Evolutionary conservation across 2,888 invertebrate species (phyloP), one percentile per base, ranked within the genome.

Genomic region (Leptopilina drosophilae): DNA sequence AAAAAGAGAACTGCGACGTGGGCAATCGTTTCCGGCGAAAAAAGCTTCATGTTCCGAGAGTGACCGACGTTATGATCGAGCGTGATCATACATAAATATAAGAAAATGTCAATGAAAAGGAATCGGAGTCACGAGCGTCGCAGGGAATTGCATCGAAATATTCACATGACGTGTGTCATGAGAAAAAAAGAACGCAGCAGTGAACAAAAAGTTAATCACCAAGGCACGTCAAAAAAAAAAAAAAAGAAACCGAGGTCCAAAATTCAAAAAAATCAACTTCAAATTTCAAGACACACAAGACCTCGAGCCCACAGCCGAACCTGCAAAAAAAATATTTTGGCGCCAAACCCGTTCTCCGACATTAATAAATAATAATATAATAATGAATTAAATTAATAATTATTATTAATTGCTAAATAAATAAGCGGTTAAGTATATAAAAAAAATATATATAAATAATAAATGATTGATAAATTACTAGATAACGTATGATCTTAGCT

Each of bases 331-430:
- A 33, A 33, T 33, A 33, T 49, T 88, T 89, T 87, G 87, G 88
- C 89, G 90, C 88, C 88, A 88, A 33, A 88, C 91, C 91, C 91
- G 87, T 90, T 91, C 91, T 90, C 90, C 89, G 89, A 90, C 88
- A 90, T 91, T 90, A 89, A 89, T 90, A 88, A 90, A 86, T 88
- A 87, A 87, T 85, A 88, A 87, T 88, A 87, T 87, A 85, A 89
- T 87, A 88, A 87, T 88, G 85, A 89, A 89, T 87, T 88, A 88
- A 89, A 89, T 88, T 89, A 90, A 89, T 87, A 86, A 85, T 81
- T 89, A 90, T 89, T 89, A 90, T 88, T 90, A 89, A 90, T 88
- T 89, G 89, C 89, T 90, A 90, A 89, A 90, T 89, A 88, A 88
- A 88, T 90, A 89, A 88, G 86, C 88, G 86, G 86, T 86, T 90